Base-by-base conservation (phyloP, 1,140 invertebrate genomes). In the Sitobion miscanthi region DNA sequence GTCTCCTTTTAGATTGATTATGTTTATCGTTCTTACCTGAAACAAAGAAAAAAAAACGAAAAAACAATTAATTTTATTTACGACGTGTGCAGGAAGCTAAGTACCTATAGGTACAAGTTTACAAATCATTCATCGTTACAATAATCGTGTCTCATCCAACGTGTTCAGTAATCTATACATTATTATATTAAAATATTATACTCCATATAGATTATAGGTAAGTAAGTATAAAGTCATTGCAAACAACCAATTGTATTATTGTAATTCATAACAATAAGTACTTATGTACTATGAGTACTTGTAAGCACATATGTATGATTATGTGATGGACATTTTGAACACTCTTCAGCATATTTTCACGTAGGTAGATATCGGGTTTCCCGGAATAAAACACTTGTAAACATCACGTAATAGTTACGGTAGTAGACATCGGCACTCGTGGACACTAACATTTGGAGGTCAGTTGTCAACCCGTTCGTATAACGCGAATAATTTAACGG, bases 161-260 rank as follows among this genome's bases (percentile, higher is more conserved):
- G 62, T 62, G 62, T n/a, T 69, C 1, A 17, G 14, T 17, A 69
- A 30, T 5, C 30, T 17, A 69, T 69, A n/a, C 30, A n/a, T 69
- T 69, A n/a, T 30, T 4, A 62, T n/a, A 69, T 17, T 69, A n/a
- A 4, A 4, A 5, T 17, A 62, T 62, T 30, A n/a, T 62, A 69
- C 0, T 4, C 4, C 17, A 17, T 69, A n/a, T n/a, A 2, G 14
- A 52, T 1, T 17, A 52, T 52, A 11, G 0, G 11, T 9, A 0
- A 11, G 11, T 47, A 47, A 49, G 8, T 54, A 21, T n/a, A 69
- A n/a, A n/a, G 5, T 17, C 4, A n/a, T n/a, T n/a, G 62, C 30
- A 69, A 30, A 69, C 11, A 54, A 21, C 52, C 17, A 69, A 69
- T 62, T 57, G 20, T 9, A 2, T 23, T 30, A 62, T 62, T 3